Evolutionary conservation across 2,888 invertebrate species (phyloP), one percentile per base, ranked within the genome.

Genomic region (Eupithecia vulgata): DNA sequence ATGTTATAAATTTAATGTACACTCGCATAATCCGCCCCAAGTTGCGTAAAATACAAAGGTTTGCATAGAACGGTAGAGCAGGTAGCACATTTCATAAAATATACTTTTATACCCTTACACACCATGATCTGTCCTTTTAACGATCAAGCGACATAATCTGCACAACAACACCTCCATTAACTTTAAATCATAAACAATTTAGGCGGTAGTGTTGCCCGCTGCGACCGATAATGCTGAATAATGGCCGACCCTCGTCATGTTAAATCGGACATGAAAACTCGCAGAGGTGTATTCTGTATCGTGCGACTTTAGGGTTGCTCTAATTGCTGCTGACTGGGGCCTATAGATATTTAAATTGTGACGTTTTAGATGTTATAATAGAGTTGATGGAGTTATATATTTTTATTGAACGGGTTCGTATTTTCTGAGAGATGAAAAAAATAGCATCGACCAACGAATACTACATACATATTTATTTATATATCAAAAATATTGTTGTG

Each of bases 171-270:
- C 35, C 35, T 64, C 64, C 35, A 64, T 65, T 25, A 64, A 40
- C 17, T 66, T 45, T 21, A 42, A 66, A 45, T 66, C 66, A 42
- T 64, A 64, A 64, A 64, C 64, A 64, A 64, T 64, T 64, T 64
- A 64, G 66, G 37, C 52, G 35, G 37, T 69, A 72, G 64, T 67
- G 57, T 48, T 75, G 52, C 52, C 30, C 70, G 34, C 34, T 65
- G 67, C 75, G 70, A 35, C 70, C 57, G 75, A 72, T 75, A 75
- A 75, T 74, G 75, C 72, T 79, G 76, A 77, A 78, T 78, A 79
- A 79, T 77, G 72, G 75, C 66, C 65, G 25, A 80, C 79, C 79
- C 78, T 79, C 75, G 75, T 80, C 79, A 76, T 70, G 67, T 71
- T 62, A 72, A 70, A 70, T 73, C 73, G 67, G 74, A 75, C 75